phyloP scores from a whole-genome alignment of 2,888 invertebrate genomes.

The Ypsolopha sequella region DNA sequence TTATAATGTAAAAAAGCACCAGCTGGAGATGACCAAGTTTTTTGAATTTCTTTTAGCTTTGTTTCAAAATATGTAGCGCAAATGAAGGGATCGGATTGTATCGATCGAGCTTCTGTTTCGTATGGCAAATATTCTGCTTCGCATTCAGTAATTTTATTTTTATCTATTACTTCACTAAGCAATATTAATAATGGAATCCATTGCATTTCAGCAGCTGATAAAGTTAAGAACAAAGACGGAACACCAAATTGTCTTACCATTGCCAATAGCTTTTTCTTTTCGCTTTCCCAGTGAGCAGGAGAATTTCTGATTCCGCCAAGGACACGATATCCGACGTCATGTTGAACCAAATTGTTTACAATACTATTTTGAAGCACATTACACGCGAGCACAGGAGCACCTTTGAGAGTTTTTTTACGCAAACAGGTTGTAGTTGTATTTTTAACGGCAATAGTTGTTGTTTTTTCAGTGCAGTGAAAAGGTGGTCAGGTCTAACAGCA shows the following conservation, averaged over 20 bases:
- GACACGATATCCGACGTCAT: slow-evolving; percentile 11
- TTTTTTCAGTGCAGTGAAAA: slow-evolving; percentile 12
- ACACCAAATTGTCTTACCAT: slow-evolving; percentile 10
- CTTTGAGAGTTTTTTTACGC: slow-evolving; percentile 13
- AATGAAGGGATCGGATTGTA: slow-evolving; percentile 16
- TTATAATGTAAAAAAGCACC: slow-evolving; percentile 13
- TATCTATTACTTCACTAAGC: slow-evolving; percentile 10
- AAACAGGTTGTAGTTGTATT: slow-evolving; percentile 12
- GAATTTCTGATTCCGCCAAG: slow-evolving; percentile 13
- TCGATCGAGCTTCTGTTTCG: slow-evolving; percentile 12
- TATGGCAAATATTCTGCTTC: slow-evolving; percentile 5
- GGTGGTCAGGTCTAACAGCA: slow-evolving; percentile 14
- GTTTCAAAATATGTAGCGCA: slow-evolving; percentile 11
- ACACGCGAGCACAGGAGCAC: slow-evolving; percentile 10
- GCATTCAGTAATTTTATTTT: background rate
- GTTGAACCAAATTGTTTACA: slow-evolving; percentile 11
- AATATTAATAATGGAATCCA: slow-evolving; percentile 12
- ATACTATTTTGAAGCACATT: slow-evolving; percentile 11
- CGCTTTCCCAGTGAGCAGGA: slow-evolving; percentile 17
- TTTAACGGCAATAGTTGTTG: slow-evolving; percentile 7
- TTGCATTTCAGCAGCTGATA: slow-evolving; percentile 7
- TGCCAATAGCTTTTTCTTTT: slow-evolving; percentile 13
- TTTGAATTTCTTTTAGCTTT: slow-evolving; percentile 5
- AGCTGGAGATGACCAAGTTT: slow-evolving; percentile 9
- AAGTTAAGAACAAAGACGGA: slow-evolving; percentile 2